Evolutionary conservation across 2,113 vertebrate species (phyloP), one percentile per base, ranked within the genome.

Genomic region (Archilochus colubris): DNA sequence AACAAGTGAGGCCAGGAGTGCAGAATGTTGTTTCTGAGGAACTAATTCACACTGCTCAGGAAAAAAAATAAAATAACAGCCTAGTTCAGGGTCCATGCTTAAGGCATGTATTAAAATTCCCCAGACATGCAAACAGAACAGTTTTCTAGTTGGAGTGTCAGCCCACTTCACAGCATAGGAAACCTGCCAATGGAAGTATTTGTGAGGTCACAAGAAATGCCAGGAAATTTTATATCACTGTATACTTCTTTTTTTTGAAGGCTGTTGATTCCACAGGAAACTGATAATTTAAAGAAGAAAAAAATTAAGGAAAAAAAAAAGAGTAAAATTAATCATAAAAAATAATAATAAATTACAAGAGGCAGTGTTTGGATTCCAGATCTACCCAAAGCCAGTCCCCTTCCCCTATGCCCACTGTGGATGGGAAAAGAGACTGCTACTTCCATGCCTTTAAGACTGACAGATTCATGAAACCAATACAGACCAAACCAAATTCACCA

Each of bases 161-260:
- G 17, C 5, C n/a, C 38, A 25, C 7, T 67, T 43, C 2, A 4
- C 1, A 55, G 8, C 13, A 64, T 48, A 54, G 4, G 2, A 28
- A 38, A 86, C n/a, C 3, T 22, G 18, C 17, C n/a, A 21, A 21
- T 5, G 6, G 76, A 73, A 63, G 25, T 25, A 53, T 16, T 25
- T 21, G 3, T 3, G 4, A 61, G 62, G 27, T 21, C 25, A 27
- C 46, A 46, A 54, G 19, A 75, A 72, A 75, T 6, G 38, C 4
- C 4, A 1, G 7, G 14, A 72, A 14, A 8, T 4, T 40, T 57
- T 61, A 74, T 14, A 22, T 15, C 24, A 28, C 21, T 55, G 13
- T 28, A 5, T 14, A 22, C 3, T 6, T 3, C 1, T 18, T 70
- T 81, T 81, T 22, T 43, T 38, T 38, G 8, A 63, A 67, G 6